Conservation (phyloP, 2,113 vertebrate genomes). For the Merops nubicus region DNA sequence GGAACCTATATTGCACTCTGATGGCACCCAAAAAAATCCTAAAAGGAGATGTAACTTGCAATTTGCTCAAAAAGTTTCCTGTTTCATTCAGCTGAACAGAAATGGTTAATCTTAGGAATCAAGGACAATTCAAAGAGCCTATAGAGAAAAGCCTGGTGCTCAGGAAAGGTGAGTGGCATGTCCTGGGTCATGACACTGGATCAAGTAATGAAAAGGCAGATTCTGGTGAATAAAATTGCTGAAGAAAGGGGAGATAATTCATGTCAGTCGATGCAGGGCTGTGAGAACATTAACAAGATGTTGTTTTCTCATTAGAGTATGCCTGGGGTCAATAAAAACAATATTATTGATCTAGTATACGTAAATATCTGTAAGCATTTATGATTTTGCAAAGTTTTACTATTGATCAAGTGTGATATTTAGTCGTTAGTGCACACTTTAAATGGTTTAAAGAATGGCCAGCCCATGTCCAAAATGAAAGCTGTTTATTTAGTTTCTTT, state of each 20-base stretch:
- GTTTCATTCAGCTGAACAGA: not conserved
- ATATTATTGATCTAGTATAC: not conserved
- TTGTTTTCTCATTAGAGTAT: constrained; percentile 29
- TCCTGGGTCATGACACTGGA: not conserved
- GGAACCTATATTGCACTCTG: not conserved
- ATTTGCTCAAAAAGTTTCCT: not conserved
- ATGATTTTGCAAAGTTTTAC: constrained; percentile 7
- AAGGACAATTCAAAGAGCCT: not conserved
- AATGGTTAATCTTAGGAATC: not conserved
- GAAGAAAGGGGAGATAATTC: not conserved
- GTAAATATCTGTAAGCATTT: not conserved
- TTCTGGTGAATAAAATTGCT: not conserved
- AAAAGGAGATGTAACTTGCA: not conserved
- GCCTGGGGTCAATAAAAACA: constrained; percentile 16
- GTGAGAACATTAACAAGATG: not conserved
- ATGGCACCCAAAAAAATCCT: not conserved
- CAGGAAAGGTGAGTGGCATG: not conserved
- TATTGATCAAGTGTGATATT: not conserved
- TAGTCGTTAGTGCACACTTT: not conserved
- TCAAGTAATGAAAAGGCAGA: not conserved
- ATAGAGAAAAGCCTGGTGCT: not conserved
- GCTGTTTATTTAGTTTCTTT: not conserved
- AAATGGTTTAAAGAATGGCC: not conserved
- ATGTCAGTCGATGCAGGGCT: not conserved
- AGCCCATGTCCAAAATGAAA: not conserved